Evolutionary conservation across 2,888 invertebrate species (phyloP), one percentile per base, ranked within the genome.

Genomic region (Labia minor): DNA sequence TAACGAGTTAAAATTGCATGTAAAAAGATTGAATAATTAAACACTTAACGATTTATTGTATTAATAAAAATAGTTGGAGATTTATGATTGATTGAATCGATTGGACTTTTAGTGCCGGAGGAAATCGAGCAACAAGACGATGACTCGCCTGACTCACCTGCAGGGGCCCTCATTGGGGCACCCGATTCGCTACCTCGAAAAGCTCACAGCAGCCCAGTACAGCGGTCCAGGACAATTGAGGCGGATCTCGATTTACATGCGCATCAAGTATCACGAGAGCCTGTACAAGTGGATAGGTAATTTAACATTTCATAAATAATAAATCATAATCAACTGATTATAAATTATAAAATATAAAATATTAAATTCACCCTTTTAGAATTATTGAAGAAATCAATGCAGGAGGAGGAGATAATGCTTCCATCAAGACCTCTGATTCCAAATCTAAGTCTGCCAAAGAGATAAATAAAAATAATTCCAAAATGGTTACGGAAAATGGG

Each of bases 51-150:
- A 49, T 49, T 49, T 4, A 10, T 49, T 49, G 2, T 49, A n/a
- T 49, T n/a, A 49, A 49, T 16, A 49, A 49, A 26, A 49, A 49
- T 49, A 49, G 2, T 49, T 49, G 8, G 26, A 26, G 26, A 26
- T 26, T 3, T 6, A 6, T 26, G 26, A 26, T 26, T 26, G 8
- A 26, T 26, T 26, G 26, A 8, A 49, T 49, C 16, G 49, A 49
- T 49, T 49, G 14, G 49, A 8, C n/a, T 11, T 3, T 65, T 71
- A 81, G 81, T 81, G 64, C 80, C 80, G 3, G 81, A 81, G 73
- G 81, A 81, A 73, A 72, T 73, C 26, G 81, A 81, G 72, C 73
- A 68, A 26, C 68, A 69, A 61, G 72, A 71, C n/a, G 70, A 68
- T 26, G 72, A 71, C 20, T 66, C 66, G 16, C 65, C 68, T 37